Conservation (phyloP, 2,113 vertebrate species). For the Sorex fumeus region DNA sequence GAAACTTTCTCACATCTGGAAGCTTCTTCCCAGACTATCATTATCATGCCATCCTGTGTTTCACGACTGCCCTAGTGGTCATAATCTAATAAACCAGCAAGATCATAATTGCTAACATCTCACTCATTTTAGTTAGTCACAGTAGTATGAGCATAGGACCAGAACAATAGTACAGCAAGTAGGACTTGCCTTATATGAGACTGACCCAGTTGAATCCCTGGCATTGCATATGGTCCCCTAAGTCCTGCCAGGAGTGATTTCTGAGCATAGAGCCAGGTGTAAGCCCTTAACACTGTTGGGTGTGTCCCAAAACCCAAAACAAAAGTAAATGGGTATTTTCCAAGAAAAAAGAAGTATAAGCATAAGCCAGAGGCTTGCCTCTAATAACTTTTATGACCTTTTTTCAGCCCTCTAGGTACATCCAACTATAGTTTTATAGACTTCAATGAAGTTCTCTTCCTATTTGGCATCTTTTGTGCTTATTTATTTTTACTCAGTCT, state of each 20-base stretch:
- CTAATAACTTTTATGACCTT: background rate
- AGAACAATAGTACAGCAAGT: too few relatives aligned
- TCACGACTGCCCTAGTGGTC: background rate
- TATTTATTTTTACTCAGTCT: constrained; percentile 38
- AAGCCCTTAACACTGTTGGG: too few relatives aligned
- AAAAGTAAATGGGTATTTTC: too few relatives aligned
- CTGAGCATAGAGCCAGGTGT: too few relatives aligned
- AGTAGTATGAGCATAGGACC: constrained; percentile 29
- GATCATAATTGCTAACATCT: background rate
- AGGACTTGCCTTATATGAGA: too few relatives aligned
- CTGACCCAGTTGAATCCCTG: too few relatives aligned
- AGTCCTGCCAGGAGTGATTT: too few relatives aligned
- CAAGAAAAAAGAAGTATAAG: too few relatives aligned
- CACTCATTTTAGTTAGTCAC: background rate
- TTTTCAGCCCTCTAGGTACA: background rate
- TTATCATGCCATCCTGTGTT: background rate
- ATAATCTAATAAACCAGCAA: background rate
- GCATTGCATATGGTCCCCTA: too few relatives aligned
- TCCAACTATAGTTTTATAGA: background rate
- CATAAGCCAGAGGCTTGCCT: constrained; percentile 1
- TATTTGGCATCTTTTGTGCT: constrained; percentile 39
- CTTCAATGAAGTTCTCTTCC: constrained; percentile 34
- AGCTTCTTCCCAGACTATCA: background rate
- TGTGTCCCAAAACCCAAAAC: too few relatives aligned
- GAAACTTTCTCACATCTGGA: background rate